Base-by-base conservation (phyloP, 2,888 invertebrate species). In the Pediacus dermestoides region DNA sequence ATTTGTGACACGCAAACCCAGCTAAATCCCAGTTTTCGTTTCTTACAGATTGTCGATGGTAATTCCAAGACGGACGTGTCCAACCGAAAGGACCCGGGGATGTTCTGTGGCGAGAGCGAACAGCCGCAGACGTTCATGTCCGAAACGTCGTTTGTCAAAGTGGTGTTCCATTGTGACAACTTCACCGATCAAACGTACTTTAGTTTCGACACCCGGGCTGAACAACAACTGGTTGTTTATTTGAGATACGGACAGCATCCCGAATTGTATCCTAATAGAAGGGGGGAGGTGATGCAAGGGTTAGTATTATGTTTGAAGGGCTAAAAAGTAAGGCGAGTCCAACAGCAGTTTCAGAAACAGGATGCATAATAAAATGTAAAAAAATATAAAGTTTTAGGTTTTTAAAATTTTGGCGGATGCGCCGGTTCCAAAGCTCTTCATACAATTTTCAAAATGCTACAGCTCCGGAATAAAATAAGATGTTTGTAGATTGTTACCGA, bases 51-150 rank as follows among this genome's bases (percentile, higher is more conserved):
- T 56, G 85, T 89, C 14, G 91, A 92, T 61, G 91, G 91, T 10
- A 91, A 91, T 67, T 85, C 88, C 1, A 90, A 90, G 69, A 89
- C 89, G 12, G 87, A 88, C 64, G 85, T 90, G 18, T 88, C 85
- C 42, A 90, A 91, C 70, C 78, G 90, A 18, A 86, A 88, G 57
- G 88, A 89, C 56, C 88, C 89, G 0, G 92, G 92, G 2, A 81
- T 88, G 60, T 93, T 91, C 70, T 93, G 93, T 63, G 93, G 92
- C 0, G 92, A 93, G 68, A 90, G 88, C 32, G 92, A 93, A 62
- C 91, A 92, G 59, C 89, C 91, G 1, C 90, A 92, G 71, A 91
- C 90, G 15, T 92, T 92, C 75, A 92, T 92, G 70, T 92, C 91
- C 34, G 92, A 93, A 72, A 93, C 92, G 36, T 89, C 88, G 67